Percentiles rank a stretch among this genome's conserved stretches.
Evolutionary conservation across 1,140 invertebrate species (phyloP).

Genomic region (Trichonephila inaurata): DNA sequence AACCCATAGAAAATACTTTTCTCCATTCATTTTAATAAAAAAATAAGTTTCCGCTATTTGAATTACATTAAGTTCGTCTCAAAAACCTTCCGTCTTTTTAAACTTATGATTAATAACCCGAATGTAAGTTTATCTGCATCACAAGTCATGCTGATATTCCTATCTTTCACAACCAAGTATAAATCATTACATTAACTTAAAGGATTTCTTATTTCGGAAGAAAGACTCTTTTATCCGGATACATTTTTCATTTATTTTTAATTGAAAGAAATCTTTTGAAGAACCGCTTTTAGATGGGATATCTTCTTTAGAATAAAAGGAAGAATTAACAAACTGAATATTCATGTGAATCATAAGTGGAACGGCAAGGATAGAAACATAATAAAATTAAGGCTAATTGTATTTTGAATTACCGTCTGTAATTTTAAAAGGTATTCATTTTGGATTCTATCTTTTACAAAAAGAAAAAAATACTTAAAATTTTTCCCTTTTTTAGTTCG

Average conservation of each 20-base stretch:
- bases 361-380: neutral
- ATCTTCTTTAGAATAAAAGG: neutral
- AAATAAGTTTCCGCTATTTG: neutral
- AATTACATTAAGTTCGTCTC: neutral
- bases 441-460: neutral
- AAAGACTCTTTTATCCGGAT: neutral
- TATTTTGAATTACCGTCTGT: neutral
- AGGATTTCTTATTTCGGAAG: neutral
- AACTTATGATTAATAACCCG: neutral
- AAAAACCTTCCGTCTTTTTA: neutral
- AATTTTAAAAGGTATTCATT: neutral
- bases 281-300: neutral
- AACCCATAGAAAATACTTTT: too few species aligned
- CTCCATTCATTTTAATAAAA: neutral
- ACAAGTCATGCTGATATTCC: too few species aligned
- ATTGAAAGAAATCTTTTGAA: neutral
- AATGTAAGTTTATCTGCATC: neutral
- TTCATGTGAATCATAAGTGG: neutral
- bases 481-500: too few species aligned
- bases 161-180: neutral
- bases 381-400: neutral
- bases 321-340: neutral
- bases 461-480: neutral
- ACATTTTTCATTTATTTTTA: neutral
- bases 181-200: neutral